Evolutionary conservation across 2,113 vertebrate species (phyloP).

Genomic region (Pongo abelii): DNA sequence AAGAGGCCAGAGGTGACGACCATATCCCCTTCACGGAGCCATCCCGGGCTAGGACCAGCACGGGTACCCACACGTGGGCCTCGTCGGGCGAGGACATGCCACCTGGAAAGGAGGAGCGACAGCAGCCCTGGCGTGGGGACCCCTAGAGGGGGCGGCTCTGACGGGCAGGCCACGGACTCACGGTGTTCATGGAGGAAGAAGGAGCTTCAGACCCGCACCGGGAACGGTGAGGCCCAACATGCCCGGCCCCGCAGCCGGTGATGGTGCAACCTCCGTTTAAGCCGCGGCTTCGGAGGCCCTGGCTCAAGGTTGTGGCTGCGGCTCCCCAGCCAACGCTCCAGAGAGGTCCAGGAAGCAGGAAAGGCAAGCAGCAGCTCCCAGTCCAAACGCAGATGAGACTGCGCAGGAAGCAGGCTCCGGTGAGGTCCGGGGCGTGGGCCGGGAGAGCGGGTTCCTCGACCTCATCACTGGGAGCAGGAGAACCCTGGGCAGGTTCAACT

Average conservation of each 20-base stretch:
- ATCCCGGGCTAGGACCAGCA: background rate
- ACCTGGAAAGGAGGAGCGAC: background rate
- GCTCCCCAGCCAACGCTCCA: background rate
- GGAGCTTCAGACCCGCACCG: background rate
- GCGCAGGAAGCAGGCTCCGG: too few relatives aligned
- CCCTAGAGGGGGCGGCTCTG: background rate
- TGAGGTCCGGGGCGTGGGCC: background rate
- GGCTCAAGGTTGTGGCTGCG: background rate
- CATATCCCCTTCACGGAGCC: background rate
- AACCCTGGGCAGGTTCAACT: background rate
- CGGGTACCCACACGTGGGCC: background rate
- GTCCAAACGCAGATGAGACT: background rate
- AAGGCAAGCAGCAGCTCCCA: background rate
- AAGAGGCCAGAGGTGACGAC: background rate
- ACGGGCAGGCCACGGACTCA: background rate
- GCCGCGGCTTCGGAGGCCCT: background rate
- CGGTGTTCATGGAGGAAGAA: background rate
- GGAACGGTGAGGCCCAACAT: background rate
- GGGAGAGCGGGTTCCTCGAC: background rate
- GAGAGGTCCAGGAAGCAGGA: background rate
- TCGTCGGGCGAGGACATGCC: background rate
- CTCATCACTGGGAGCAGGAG: background rate
- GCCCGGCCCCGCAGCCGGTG: background rate
- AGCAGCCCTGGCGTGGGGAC: background rate
- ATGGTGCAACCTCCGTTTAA: background rate